A percentile compares a stretch with the other conserved stretches of the same genome.
Evolutionary conservation across 1,140 invertebrate genomes (phyloP).

Genomic region (Brachionus calyciflorus): DNA sequence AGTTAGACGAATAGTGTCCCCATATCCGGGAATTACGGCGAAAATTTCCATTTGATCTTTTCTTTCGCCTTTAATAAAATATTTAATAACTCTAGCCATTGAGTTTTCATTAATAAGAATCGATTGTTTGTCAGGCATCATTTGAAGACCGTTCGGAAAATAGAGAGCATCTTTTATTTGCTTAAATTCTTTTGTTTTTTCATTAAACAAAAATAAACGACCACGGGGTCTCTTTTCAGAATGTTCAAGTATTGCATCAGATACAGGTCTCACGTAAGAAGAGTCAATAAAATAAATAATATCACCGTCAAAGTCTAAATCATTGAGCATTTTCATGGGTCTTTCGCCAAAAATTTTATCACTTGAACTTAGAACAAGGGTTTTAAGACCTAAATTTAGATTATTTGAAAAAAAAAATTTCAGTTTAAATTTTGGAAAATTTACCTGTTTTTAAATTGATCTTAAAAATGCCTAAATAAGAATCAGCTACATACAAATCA

Average conservation of each 20-base stretch:
- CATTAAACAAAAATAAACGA: slow-evolving; percentile 9
- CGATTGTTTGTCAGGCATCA: neutral
- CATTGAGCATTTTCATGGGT: neutral
- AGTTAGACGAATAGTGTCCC: slow-evolving; percentile 37
- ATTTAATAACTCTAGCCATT: slow-evolving; percentile 25
- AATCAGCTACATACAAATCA: slow-evolving; percentile 16
- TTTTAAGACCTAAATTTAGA: neutral
- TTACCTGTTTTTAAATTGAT: neutral
- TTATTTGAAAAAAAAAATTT: neutral
- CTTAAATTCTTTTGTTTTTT: slow-evolving; percentile 34
- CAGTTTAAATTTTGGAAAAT: neutral
- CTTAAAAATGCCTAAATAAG: slow-evolving; percentile 30
- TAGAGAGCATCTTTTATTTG: neutral
- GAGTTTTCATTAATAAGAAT: slow-evolving; percentile 33
- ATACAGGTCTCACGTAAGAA: neutral
- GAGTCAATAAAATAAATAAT: slow-evolving; percentile 46
- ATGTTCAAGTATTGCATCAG: slow-evolving; percentile 10
- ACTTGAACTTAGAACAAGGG: neutral
- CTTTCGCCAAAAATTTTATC: slow-evolving; percentile 4
- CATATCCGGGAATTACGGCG: slow-evolving; percentile 5
- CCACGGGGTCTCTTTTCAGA: neutral
- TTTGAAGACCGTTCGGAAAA: slow-evolving; percentile 44
- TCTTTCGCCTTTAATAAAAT: slow-evolving; percentile 15
- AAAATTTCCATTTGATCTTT: slow-evolving; percentile 10
- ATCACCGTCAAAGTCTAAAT: slow-evolving; percentile 23